These are phyloP conservation scores for Noctua janthina DNA, from an alignment of 2,888 invertebrate genomes.

Conservation along the genomic window DNA sequence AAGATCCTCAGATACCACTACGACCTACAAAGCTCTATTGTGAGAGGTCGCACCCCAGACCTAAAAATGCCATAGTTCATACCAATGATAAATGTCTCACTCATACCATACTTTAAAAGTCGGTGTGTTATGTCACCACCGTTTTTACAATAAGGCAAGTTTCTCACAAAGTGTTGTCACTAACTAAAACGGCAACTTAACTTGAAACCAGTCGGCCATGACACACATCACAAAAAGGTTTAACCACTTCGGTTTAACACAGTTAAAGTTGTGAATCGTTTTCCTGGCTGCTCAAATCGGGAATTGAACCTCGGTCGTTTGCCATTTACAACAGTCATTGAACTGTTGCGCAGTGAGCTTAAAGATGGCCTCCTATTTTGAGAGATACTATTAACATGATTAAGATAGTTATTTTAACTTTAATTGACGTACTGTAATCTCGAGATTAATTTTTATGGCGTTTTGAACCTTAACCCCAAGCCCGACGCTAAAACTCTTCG, in stretches of 20 bases:
- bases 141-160: conserved; percentile 45
- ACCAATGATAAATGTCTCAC: conserved; percentile 29
- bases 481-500: neutral
- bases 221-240: conserved; percentile 56
- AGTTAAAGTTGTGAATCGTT: conserved; percentile 47
- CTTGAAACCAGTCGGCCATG: conserved; percentile 58
- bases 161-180: conserved; percentile 24
- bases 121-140: conserved; percentile 44
- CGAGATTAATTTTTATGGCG: neutral
- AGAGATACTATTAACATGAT: conserved; percentile 21
- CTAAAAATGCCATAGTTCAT: conserved; percentile 30
- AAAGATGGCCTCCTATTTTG: conserved; percentile 13
- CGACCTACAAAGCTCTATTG: conserved; percentile 7
- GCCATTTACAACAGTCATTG: conserved; percentile 59
- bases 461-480: neutral
- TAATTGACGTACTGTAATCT: neutral
- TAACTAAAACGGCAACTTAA: conserved; percentile 43
- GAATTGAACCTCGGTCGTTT: conserved; percentile 58
- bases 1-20: neutral
- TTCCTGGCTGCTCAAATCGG: conserved; percentile 51
- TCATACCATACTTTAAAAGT: conserved; percentile 29
- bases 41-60: conserved; percentile 36
- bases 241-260: conserved; percentile 33
- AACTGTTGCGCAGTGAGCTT: conserved; percentile 58
- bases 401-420: conserved; percentile 8